Percentiles rank a stretch among this genome's conserved stretches.
Conservation (phyloP, 2,113 vertebrate species). For the Gambusia holbrooki region DNA sequence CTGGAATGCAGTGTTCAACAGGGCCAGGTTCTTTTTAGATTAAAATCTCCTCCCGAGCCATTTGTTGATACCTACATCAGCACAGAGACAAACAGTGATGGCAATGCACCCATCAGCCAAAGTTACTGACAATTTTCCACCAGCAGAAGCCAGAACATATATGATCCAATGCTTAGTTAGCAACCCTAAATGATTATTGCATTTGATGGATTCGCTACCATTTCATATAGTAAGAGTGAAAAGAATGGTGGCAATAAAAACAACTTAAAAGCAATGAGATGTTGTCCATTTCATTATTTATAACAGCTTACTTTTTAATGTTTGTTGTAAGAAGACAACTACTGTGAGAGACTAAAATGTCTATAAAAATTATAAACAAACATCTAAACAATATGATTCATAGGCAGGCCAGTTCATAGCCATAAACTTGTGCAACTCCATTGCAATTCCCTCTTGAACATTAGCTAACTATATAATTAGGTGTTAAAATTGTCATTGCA, state of each 20-base stretch:
- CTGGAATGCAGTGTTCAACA: too few species aligned
- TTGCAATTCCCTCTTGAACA: background rate
- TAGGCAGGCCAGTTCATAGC: background rate
- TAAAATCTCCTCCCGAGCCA: too few species aligned
- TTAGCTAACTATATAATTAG: background rate
- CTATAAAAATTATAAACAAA: background rate
- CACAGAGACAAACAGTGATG: too few species aligned
- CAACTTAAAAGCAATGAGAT: too few species aligned
- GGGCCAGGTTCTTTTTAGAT: too few species aligned
- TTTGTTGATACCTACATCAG: too few species aligned
- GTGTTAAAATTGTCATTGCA: conserved; percentile 6
- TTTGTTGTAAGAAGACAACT: too few species aligned
- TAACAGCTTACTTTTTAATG: too few species aligned
- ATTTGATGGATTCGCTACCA: background rate
- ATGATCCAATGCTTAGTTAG: background rate
- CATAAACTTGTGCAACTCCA: background rate
- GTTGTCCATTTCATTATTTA: too few species aligned
- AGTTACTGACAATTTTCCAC: background rate
- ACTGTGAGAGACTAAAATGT: too few species aligned
- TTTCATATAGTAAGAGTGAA: background rate
- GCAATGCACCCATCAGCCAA: too few species aligned
- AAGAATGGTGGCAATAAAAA: too few species aligned
- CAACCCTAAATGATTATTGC: background rate
- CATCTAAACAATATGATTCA: background rate
- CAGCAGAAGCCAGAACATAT: background rate